Conservation (phyloP, 2,797 vertebrate species). For the Carapus acus region DNA sequence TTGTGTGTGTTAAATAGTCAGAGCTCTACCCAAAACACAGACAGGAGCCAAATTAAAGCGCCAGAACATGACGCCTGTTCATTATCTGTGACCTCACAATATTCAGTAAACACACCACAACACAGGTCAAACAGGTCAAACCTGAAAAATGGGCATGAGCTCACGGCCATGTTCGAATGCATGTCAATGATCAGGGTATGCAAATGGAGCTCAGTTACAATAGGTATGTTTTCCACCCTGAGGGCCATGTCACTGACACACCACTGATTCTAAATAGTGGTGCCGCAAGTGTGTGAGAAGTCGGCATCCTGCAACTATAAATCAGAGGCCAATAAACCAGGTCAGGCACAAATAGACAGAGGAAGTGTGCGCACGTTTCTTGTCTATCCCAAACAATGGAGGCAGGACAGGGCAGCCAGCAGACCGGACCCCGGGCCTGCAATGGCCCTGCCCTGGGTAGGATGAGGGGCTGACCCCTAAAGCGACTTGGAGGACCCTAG, state of each 20-base stretch:
- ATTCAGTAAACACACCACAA: slow-evolving; percentile 11
- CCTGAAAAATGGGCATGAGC: neutral
- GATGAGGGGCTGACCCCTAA: slow-evolving; percentile 55
- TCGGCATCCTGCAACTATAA: slow-evolving; percentile 45
- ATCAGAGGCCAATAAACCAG: slow-evolving; percentile 58
- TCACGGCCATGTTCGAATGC: slow-evolving; percentile 2
- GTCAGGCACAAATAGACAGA: slow-evolving; percentile 62
- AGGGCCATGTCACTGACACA: slow-evolving; percentile 41
- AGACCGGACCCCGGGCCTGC: slow-evolving; percentile 14
- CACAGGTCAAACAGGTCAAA: slow-evolving; percentile 2
- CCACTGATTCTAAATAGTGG: slow-evolving; percentile 38
- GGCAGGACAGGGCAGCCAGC: slow-evolving; percentile 23
- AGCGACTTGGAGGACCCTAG: slow-evolving; percentile 63
- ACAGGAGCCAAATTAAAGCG: slow-evolving; percentile 4
- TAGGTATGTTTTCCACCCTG: slow-evolving; percentile 10
- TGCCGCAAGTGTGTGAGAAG: slow-evolving; percentile 19
- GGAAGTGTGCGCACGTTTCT: slow-evolving; percentile 58
- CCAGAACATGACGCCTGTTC: too few species aligned
- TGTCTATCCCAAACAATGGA: slow-evolving; percentile 65
- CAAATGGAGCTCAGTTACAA: slow-evolving; percentile 31
- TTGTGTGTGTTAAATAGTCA: slow-evolving; percentile 1
- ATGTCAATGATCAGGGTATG: slow-evolving; percentile 14
- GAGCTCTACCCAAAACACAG: neutral
- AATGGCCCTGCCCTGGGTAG: slow-evolving; percentile 15
- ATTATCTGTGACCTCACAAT: neutral